Conservation (phyloP, 2,113 vertebrate genomes). For the Rhombomys opimus region DNA sequence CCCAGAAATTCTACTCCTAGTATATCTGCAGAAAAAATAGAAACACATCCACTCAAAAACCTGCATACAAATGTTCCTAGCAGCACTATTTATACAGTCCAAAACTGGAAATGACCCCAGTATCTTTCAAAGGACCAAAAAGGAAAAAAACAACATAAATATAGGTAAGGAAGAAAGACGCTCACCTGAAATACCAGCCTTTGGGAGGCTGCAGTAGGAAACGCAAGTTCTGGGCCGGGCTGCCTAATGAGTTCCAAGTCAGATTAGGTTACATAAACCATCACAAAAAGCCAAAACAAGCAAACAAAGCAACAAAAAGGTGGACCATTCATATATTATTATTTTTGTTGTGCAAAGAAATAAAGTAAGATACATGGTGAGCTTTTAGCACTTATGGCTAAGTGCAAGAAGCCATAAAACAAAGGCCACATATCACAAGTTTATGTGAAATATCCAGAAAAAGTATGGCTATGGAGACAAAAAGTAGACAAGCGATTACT, state of each 20-base stretch:
- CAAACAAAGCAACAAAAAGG: not conserved
- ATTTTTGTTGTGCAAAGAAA: not conserved
- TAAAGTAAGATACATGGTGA: not conserved
- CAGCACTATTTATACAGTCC: not conserved
- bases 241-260: not conserved
- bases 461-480: not conserved
- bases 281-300: not conserved
- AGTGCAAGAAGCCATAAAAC: not conserved
- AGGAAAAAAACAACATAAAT: not conserved
- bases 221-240: not conserved
- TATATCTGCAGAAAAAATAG: constrained; percentile 1
- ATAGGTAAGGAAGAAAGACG: not conserved
- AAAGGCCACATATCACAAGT: not conserved
- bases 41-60: constrained; percentile 24
- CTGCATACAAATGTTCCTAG: not conserved
- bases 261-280: not conserved
- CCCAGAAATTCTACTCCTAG: not conserved
- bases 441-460: not conserved
- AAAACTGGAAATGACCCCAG: not conserved
- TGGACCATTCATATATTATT: not conserved
- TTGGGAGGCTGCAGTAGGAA: not conserved
- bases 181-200: not conserved
- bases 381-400: constrained; percentile 3
- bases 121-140: not conserved
- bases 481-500: not conserved